Conservation (phyloP, 2,888 invertebrate genomes). For the Lydus trimaculatus region DNA sequence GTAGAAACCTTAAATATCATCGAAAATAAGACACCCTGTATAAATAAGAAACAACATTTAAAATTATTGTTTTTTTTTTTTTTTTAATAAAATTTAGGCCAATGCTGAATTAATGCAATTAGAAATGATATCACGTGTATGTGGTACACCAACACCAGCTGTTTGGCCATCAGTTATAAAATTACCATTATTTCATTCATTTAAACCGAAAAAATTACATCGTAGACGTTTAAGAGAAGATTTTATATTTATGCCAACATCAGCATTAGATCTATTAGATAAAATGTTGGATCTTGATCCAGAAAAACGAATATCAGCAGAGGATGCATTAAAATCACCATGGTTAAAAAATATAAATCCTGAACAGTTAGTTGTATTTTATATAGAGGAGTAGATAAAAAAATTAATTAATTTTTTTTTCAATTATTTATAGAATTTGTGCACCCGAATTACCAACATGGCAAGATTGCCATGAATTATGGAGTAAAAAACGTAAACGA, state of each 20-base stretch:
- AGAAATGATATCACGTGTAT: slow-evolving; percentile 91
- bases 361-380: slow-evolving; percentile 74
- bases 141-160: slow-evolving; percentile 95
- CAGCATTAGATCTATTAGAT: slow-evolving; percentile 90
- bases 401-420: not conserved
- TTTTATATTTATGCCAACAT: slow-evolving; percentile 88
- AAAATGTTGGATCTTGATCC: slow-evolving; percentile 97
- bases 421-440: slow-evolving; percentile 70
- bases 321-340: slow-evolving; percentile 88
- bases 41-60: too few species aligned
- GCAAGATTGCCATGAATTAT: slow-evolving; percentile 99
- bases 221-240: slow-evolving; percentile 90
- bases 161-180: slow-evolving; percentile 97
- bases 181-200: slow-evolving; percentile 89
- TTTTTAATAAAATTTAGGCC: slow-evolving; percentile 72
- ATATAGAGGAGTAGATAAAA: too few species aligned
- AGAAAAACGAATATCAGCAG: slow-evolving; percentile 89
- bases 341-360: slow-evolving; percentile 94
- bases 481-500: slow-evolving; percentile 95
- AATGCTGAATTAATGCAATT: slow-evolving; percentile 92
- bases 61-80: too few species aligned
- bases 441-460: slow-evolving; percentile 88
- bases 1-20: too few species aligned
- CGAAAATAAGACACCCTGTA: too few species aligned
- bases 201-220: slow-evolving; percentile 91